Evolutionary conservation across 2,888 invertebrate genomes (phyloP).

Genomic region (Sinohyriopsis cumingii): DNA sequence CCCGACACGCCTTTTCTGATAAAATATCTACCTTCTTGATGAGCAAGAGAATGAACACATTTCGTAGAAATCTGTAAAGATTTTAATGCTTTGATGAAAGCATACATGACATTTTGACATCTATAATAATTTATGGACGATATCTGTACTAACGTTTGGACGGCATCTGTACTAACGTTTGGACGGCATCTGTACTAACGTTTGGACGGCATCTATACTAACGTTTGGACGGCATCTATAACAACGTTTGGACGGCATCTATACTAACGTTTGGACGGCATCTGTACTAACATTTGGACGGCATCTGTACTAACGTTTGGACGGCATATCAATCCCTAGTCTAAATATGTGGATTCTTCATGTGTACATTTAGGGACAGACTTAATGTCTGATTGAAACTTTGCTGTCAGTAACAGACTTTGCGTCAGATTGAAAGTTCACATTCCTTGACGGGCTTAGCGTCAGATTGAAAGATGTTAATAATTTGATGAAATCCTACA

Average conservation of each 20-base stretch:
- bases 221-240: background rate
- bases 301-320: background rate
- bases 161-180: background rate
- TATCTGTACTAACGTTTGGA: too few relatives aligned
- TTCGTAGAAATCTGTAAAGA: conserved; percentile 79
- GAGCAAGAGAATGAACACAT: conserved; percentile 85
- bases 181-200: background rate
- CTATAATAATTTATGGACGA: background rate
- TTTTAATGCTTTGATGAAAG: background rate
- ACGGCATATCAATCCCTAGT: background rate
- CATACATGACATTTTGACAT: background rate
- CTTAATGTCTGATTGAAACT: too few relatives aligned
- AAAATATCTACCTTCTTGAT: conserved; percentile 87
- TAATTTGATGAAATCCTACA: too few relatives aligned
- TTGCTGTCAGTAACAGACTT: too few relatives aligned
- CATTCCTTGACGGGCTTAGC: too few relatives aligned
- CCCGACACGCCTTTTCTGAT: conserved; percentile 79
- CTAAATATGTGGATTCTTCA: too few relatives aligned
- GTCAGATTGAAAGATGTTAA: too few relatives aligned
- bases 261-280: background rate
- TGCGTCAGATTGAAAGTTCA: too few relatives aligned
- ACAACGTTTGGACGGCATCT: too few relatives aligned
- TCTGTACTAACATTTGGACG: background rate
- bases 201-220: background rate
- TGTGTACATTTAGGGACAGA: too few relatives aligned